These are phyloP conservation scores for Drosophila melanosoma DNA, from an alignment of 2,888 invertebrate genomes.

Conservation along the genomic window DNA sequence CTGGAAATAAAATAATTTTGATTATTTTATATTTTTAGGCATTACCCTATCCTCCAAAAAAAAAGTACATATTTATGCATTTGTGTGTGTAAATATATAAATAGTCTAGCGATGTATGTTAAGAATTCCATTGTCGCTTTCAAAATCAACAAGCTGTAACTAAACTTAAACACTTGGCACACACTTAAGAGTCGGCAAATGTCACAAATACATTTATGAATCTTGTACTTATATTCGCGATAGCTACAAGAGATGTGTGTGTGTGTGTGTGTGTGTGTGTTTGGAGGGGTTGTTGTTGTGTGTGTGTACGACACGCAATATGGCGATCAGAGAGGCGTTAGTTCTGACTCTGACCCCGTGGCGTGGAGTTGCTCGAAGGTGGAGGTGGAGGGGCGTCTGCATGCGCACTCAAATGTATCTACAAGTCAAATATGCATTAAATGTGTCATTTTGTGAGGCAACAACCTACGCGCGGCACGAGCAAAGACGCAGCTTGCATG, in stretches of 20 bases:
- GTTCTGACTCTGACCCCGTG: conserved; percentile 56
- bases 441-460: conserved; percentile 80
- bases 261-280: background rate
- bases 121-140: conserved; percentile 78
- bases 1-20: background rate
- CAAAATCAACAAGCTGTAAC: conserved; percentile 83
- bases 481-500: conserved; percentile 44
- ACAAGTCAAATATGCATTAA: conserved; percentile 82
- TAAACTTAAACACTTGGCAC: conserved; percentile 63
- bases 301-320: conserved; percentile 62
- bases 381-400: conserved; percentile 21
- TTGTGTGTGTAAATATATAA: conserved; percentile 11
- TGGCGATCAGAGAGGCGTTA: conserved; percentile 55
- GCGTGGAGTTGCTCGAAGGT: conserved; percentile 11
- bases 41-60: background rate
- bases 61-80: conserved; percentile 8
- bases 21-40: background rate
- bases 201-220: conserved; percentile 38
- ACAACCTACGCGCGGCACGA: conserved; percentile 64
- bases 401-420: conserved; percentile 75
- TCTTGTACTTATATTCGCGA: conserved; percentile 45
- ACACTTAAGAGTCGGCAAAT: conserved; percentile 52
- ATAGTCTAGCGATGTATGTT: conserved; percentile 33
- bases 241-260: conserved; percentile 18
- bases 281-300: background rate